Evolutionary conservation across 2,888 invertebrate genomes (phyloP), one percentile per base, ranked within the genome.

Genomic region (Caenorhabditis virilis): DNA sequence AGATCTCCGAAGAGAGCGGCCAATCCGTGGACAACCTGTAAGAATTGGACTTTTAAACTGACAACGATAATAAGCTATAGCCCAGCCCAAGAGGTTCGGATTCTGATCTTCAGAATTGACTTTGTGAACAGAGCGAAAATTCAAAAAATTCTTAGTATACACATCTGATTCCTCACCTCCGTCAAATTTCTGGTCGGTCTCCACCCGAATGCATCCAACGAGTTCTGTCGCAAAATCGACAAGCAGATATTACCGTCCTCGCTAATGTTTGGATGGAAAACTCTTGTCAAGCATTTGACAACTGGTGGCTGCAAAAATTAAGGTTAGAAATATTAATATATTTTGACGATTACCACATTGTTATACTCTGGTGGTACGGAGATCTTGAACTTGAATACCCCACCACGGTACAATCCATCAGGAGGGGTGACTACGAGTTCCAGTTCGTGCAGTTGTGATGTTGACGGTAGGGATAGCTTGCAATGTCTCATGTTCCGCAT

Each of bases 211-310:
- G 92, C 92, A 85, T 95, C 95, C 73, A 94, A 90, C 53, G 93
- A 93, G 77, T 90, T 93, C 84, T 92, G 91, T 60, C 95, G 87
- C 58, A 95, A 86, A 50, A 95, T 87, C 41, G 93, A 94, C 36
- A 95, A 86, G 84, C 95, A 95, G 23, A 95, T 92, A 79, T 92
- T 91, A 16, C 95, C 95, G 70, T 91, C 90, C 77, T 92, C 91
- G 79, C 89, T 92, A 72, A 95, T 95, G 85, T 95, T 95, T 7
- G 95, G 95, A 86, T 95, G 95, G 93, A 94, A 95, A 45, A 95
- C 85, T 83, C 90, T 89, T n/a, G 95, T 95, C 65, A 89, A 84
- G 84, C 95, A 95, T 84, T 90, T 91, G 4, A 94, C 94, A 86
- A 88, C 88, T 16, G 95, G 95, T 51, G 94, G 95, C 92, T 93